Percentiles rank a stretch among this genome's conserved stretches.
These are phyloP conservation scores for Microtus montanus DNA, from an alignment of 2,113 vertebrate genomes.

Conservation along the genomic window DNA sequence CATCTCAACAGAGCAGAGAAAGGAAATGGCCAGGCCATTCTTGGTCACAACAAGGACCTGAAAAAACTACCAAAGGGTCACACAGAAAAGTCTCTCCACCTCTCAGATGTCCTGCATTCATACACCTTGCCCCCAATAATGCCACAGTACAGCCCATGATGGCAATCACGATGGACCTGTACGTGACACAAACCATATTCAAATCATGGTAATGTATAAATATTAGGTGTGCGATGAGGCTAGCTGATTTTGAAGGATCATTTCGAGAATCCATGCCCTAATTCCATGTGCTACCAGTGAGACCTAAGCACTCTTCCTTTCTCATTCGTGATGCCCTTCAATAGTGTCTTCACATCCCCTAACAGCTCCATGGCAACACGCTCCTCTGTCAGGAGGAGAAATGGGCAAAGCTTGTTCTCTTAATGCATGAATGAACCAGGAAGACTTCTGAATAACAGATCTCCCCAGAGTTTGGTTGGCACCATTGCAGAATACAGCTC, in stretches of 20 bases:
- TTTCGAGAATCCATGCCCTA: neutral
- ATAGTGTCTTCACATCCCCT: constrained; percentile 23
- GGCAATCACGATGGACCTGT: neutral
- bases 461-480: constrained; percentile 45
- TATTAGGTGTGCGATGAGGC: neutral
- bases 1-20: neutral
- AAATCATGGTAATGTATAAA: neutral
- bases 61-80: neutral
- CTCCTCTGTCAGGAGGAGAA: constrained; percentile 65
- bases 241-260: constrained; percentile 15
- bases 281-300: neutral
- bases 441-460: constrained; percentile 59
- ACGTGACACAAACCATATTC: neutral
- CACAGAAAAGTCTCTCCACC: neutral
- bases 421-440: constrained; percentile 62
- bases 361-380: constrained; percentile 74
- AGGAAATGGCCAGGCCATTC: neutral
- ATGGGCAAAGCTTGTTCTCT: constrained; percentile 13
- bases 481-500: constrained; percentile 45
- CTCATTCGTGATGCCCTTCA: constrained; percentile 49
- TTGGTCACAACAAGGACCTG: neutral
- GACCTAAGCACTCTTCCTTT: constrained; percentile 36
- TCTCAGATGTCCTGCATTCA: too few relatives aligned
- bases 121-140: neutral
- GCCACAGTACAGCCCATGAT: neutral